Conservation (phyloP, 2,888 invertebrate genomes). For the Muscina levida region DNA sequence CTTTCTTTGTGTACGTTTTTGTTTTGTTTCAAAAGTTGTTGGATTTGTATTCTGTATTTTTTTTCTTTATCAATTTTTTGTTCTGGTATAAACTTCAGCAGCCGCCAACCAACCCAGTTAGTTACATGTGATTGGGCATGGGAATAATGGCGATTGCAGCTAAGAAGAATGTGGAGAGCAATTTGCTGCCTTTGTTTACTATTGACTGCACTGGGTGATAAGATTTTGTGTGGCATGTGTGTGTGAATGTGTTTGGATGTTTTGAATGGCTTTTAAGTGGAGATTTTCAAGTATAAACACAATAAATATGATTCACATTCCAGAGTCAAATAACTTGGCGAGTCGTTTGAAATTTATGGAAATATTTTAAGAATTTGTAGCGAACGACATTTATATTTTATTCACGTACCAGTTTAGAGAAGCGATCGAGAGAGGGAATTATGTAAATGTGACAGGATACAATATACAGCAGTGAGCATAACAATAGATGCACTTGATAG, state of each 20-base stretch:
- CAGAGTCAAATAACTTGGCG: not conserved
- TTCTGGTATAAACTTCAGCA: not conserved
- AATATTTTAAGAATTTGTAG: not conserved
- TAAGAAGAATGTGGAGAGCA: slow-evolving; percentile 9
- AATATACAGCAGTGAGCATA: no score
- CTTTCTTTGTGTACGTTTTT: slow-evolving; percentile 26
- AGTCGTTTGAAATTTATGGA: no score
- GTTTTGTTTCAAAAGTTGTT: slow-evolving; percentile 24
- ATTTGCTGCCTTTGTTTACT: slow-evolving; percentile 28
- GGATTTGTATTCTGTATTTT: slow-evolving; percentile 31
- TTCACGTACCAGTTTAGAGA: not conserved
- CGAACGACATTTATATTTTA: not conserved
- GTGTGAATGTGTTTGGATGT: not conserved
- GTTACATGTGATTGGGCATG: not conserved
- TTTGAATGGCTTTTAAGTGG: no score
- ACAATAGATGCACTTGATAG: no score
- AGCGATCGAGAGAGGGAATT: no score
- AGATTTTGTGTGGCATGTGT: slow-evolving; percentile 26
- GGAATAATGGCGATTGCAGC: slow-evolving; percentile 7
- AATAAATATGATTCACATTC: slow-evolving; percentile 6
- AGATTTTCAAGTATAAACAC: slow-evolving; percentile 21
- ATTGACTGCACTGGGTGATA: slow-evolving; percentile 21
- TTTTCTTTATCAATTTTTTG: slow-evolving; percentile 47
- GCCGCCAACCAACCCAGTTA: no score
- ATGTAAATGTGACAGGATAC: no score